Evolutionary conservation across 2,797 vertebrate species (phyloP).

Genomic region (Margarornis squamiger): DNA sequence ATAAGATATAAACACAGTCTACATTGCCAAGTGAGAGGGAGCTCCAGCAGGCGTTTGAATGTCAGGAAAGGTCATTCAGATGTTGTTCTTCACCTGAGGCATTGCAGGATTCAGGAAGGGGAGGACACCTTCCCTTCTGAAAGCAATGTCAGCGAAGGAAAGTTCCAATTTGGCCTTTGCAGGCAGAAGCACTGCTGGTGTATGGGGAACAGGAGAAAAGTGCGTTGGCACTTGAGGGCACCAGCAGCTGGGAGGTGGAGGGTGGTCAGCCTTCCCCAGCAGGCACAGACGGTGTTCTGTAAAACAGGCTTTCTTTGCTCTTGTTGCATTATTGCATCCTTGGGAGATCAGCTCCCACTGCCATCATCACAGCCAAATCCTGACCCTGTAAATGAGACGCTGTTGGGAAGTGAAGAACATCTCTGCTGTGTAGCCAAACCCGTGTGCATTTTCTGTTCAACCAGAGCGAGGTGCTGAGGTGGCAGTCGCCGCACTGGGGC

Average conservation of each 20-base stretch:
- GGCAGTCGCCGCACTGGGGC: fast-evolving
- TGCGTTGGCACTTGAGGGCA: fast-evolving
- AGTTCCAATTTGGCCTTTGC: background rate
- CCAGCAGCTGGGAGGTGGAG: background rate
- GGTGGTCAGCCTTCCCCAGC: fast-evolving
- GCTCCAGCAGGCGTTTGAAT: background rate
- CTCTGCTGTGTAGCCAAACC: background rate
- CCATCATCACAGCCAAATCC: fast-evolving
- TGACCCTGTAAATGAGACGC: background rate
- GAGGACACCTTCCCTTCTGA: background rate
- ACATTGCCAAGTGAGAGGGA: background rate
- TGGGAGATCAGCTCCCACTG: background rate
- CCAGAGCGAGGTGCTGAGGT: fast-evolving
- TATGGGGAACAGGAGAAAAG: background rate
- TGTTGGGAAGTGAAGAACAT: background rate
- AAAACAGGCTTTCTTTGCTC: background rate
- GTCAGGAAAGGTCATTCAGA: background rate
- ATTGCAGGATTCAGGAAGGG: fast-evolving
- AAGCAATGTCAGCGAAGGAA: background rate
- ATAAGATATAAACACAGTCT: background rate
- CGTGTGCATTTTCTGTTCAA: background rate
- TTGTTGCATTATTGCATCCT: background rate
- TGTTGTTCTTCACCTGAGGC: background rate
- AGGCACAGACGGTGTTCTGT: background rate
- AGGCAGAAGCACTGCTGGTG: background rate